Conservation (phyloP, 2,888 invertebrate species). For the Parapristionchus giblindavisi region DNA sequence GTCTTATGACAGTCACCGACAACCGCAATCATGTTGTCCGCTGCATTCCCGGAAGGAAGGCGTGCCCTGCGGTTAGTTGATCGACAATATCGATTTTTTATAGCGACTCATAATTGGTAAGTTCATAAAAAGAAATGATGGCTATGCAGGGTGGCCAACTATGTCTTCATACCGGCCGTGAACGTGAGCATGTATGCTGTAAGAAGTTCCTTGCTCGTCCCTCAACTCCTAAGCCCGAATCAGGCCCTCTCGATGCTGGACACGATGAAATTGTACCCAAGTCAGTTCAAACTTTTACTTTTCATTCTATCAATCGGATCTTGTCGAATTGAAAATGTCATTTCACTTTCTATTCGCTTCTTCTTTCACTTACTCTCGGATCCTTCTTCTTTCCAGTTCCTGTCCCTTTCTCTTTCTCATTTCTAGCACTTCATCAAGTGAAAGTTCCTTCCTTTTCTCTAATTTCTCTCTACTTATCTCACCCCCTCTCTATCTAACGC, state of each 20-base stretch:
- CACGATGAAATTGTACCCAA: constrained; percentile 7
- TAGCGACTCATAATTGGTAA: no score
- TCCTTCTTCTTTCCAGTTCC: background rate
- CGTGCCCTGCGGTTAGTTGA: constrained; percentile 28
- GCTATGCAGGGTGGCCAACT: constrained; percentile 28
- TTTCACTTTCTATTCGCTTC: background rate
- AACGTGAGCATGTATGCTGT: constrained; percentile 56
- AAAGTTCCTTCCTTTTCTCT: constrained; percentile 22
- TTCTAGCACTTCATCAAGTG: constrained; percentile 2
- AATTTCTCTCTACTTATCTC: background rate
- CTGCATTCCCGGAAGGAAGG: constrained; percentile 31
- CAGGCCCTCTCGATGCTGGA: constrained; percentile 4
- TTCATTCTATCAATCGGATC: background rate
- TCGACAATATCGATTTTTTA: background rate
- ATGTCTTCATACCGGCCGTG: constrained; percentile 36
- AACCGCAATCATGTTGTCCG: constrained; percentile 14
- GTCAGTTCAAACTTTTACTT: background rate
- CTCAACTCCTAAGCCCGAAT: background rate
- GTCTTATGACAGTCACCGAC: constrained; percentile 35
- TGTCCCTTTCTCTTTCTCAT: background rate
- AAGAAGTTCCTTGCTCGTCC: constrained; percentile 44
- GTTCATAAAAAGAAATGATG: background rate
- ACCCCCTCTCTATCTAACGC: no score
- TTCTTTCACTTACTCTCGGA: background rate
- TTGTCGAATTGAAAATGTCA: background rate